Conservation (phyloP, 2,888 invertebrate species). For the Cylindroiulus punctatus region DNA sequence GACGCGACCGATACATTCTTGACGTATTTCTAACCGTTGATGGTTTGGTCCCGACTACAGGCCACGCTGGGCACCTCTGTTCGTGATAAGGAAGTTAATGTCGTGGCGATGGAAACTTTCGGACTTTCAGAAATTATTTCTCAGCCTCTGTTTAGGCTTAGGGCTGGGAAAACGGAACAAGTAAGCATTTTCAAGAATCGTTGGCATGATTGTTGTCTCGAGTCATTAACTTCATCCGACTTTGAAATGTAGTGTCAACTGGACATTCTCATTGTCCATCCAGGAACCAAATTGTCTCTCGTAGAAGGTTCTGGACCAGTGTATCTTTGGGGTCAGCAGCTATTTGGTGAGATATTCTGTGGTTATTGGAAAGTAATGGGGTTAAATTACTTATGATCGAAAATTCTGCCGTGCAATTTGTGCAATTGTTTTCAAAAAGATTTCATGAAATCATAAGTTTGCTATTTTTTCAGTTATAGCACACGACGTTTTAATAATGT, state of each 20-base stretch:
- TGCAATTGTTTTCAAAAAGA: too few species aligned
- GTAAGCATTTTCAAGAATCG: not conserved
- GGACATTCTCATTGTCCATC: constrained; percentile 40
- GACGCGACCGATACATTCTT: too few species aligned
- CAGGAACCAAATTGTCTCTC: constrained; percentile 46
- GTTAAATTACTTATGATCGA: too few species aligned
- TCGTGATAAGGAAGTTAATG: constrained; percentile 25
- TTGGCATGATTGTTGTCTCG: too few species aligned
- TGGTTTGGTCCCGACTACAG: not conserved
- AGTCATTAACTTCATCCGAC: too few species aligned
- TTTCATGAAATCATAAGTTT: too few species aligned
- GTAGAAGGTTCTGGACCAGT: constrained; percentile 54
- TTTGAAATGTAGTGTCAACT: constrained; percentile 33
- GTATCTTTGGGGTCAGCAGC: constrained; percentile 54
- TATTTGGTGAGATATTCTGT: constrained; percentile 37
- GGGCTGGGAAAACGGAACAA: not conserved
- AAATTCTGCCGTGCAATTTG: too few species aligned
- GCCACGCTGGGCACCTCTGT: constrained; percentile 27
- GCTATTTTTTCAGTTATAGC: too few species aligned
- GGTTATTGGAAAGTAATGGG: too few species aligned
- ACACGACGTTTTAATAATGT: too few species aligned
- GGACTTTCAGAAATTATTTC: not conserved
- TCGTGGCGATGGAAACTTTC: constrained; percentile 51
- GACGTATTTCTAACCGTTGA: too few species aligned
- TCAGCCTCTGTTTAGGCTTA: constrained; percentile 46